Percentiles rank a stretch among this genome's conserved stretches.
Conservation (phyloP, 2,113 vertebrate species). For the Oncorhynchus masou region DNA sequence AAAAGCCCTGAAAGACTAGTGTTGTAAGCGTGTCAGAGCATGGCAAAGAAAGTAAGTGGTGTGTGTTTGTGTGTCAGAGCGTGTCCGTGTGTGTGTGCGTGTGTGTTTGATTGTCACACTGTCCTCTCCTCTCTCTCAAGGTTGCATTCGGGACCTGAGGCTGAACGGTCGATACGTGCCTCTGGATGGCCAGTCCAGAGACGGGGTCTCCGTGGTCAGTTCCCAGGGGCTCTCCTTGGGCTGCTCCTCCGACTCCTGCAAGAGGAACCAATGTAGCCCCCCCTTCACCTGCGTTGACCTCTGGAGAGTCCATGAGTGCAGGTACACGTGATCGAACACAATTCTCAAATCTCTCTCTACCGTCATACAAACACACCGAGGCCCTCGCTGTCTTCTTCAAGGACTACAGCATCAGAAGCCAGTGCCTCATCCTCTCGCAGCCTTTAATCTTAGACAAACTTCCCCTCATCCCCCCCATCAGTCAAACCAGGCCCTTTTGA, state of each 20-base stretch:
- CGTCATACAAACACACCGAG: neutral
- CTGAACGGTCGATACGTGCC: conserved; percentile 82
- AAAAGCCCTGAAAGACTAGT: conserved; percentile 52
- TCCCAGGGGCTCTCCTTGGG: conserved; percentile 77
- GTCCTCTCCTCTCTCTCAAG: conserved; percentile 55
- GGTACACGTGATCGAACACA: conserved; percentile 58
- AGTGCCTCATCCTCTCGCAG: neutral
- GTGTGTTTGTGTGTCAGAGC: conserved; percentile 2
- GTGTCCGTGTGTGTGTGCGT: neutral
- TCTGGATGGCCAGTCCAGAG: conserved; percentile 73
- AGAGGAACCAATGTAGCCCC: conserved; percentile 79
- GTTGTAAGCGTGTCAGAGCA: conserved; percentile 20
- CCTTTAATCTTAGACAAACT: neutral
- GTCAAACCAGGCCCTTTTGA: neutral
- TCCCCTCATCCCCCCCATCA: neutral
- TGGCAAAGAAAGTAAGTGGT: conserved; percentile 4
- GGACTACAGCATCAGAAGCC: neutral
- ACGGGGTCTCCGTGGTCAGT: conserved; percentile 78
- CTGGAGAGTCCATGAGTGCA: conserved; percentile 89
- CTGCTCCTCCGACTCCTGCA: conserved; percentile 84
- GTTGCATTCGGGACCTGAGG: conserved; percentile 84
- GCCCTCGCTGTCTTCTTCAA: neutral
- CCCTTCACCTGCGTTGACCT: conserved; percentile 85
- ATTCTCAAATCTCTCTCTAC: neutral
- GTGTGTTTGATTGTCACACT: neutral